A percentile compares a stretch with the other conserved stretches of the same genome.
These are phyloP conservation scores for Styela plicata DNA, from an alignment of 23 tunicate species.

Conservation along the genomic window DNA sequence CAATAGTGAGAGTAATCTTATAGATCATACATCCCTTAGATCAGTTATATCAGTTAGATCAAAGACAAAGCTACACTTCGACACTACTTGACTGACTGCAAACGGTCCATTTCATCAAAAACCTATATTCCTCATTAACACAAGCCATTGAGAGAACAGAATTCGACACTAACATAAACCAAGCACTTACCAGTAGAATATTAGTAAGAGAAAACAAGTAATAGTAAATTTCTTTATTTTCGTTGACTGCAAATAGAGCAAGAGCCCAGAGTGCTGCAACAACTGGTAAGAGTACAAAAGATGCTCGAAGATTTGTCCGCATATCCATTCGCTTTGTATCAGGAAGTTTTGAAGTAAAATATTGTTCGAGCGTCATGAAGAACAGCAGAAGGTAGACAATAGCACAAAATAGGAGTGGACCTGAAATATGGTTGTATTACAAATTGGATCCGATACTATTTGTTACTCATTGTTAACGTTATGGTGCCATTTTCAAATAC, in stretches of 20 bases:
- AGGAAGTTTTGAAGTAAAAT: slow-evolving; percentile 54
- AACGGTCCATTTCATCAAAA: too few species aligned
- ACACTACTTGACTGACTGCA: too few species aligned
- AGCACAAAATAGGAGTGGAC: slow-evolving; percentile 51
- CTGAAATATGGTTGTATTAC: slow-evolving; percentile 25
- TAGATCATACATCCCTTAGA: too few species aligned
- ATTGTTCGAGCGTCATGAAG: slow-evolving; percentile 50
- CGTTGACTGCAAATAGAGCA: slow-evolving; percentile 64
- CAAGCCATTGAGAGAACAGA: too few species aligned
- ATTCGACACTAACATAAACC: too few species aligned
- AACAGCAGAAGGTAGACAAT: slow-evolving; percentile 39
- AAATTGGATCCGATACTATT: too few species aligned
- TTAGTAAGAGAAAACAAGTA: slow-evolving; percentile 42
- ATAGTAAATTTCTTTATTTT: slow-evolving; percentile 38
- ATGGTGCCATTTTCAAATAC: too few species aligned
- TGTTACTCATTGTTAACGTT: too few species aligned
- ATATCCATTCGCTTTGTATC: slow-evolving; percentile 45
- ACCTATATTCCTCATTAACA: too few species aligned
- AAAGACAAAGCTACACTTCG: too few species aligned
- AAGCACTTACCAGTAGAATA: slow-evolving; percentile 46
- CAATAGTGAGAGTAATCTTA: too few species aligned
- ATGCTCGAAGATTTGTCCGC: slow-evolving; percentile 36
- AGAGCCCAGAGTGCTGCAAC: slow-evolving; percentile 40
- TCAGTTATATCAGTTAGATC: too few species aligned
- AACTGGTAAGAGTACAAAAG: slow-evolving; percentile 30